Conservation (phyloP, 35 echinoderm and acorn worm genomes). For the Diadema setosum region DNA sequence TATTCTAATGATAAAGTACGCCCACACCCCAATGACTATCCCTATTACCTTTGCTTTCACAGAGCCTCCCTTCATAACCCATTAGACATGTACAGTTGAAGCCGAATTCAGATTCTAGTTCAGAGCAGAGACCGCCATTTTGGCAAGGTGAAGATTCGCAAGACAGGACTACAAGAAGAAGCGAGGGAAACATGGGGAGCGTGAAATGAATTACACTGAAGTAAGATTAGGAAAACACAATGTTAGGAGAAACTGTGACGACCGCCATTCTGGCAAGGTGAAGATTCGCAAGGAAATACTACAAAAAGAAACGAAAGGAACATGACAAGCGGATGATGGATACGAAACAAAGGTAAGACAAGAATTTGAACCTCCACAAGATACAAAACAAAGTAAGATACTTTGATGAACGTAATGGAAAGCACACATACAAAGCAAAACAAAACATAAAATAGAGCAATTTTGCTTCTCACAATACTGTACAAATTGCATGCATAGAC, state of each 20-base stretch:
- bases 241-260: not conserved
- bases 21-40: too few species aligned
- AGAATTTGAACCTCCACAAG: not conserved
- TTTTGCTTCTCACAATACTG: too few species aligned
- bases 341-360: too few species aligned
- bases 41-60: too few species aligned
- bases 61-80: not conserved
- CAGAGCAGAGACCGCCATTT: conserved; percentile 25
- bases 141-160: conserved; percentile 28
- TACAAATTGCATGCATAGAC: too few species aligned
- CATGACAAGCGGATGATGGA: too few species aligned
- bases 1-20: too few species aligned
- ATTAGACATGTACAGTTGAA: not conserved
- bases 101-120: not conserved
- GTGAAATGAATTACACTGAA: not conserved
- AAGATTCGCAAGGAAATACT: not conserved
- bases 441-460: too few species aligned
- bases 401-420: too few species aligned
- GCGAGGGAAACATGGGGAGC: not conserved
- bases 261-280: not conserved
- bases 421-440: too few species aligned
- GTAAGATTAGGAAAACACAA: not conserved
- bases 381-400: not conserved
- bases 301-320: not conserved
- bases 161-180: not conserved